Conservation (phyloP, 2,113 vertebrate species). For the Oncorhynchus keta region DNA sequence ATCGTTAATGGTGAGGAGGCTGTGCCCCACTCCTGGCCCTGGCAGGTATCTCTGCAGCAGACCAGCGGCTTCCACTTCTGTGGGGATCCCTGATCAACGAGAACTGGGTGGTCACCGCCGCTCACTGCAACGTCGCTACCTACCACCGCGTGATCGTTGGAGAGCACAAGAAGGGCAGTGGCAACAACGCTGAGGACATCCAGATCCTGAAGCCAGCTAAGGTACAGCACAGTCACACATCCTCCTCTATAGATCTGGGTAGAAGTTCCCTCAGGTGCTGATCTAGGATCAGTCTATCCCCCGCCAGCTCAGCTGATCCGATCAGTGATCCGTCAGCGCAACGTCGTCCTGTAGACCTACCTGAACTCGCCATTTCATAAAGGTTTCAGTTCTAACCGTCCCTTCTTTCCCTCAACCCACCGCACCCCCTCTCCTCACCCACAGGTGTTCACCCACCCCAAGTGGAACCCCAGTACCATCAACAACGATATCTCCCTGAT, state of each 20-base stretch:
- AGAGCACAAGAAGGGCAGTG: conserved; percentile 74
- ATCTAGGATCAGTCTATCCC: no score
- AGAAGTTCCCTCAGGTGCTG: no score
- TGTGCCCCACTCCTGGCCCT: conserved; percentile 48
- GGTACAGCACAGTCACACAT: conserved; percentile 56
- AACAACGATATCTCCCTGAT: conserved; percentile 72
- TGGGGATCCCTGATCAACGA: conserved; percentile 78
- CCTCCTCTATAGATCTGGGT: no score
- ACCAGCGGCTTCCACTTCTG: conserved; percentile 74
- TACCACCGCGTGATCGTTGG: conserved; percentile 78
- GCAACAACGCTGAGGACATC: conserved; percentile 37
- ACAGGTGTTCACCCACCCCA: conserved; percentile 72
- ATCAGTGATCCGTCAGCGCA: no score
- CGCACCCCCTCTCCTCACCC: background rate
- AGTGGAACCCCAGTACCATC: conserved; percentile 68
- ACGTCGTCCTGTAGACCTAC: no score
- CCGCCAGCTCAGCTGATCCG: no score
- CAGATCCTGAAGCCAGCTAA: conserved; percentile 74
- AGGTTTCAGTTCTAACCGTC: no score
- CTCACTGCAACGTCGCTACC: conserved; percentile 79
- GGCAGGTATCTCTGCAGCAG: conserved; percentile 70
- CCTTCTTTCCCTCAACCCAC: no score
- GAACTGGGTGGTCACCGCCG: conserved; percentile 77
- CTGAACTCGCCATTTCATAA: no score
- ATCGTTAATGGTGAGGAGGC: conserved; percentile 66